Percentiles rank a stretch among this genome's conserved stretches.
Conservation (phyloP, 35 echinoderm and acorn worm genomes). For the Lytechinus variegatus region DNA sequence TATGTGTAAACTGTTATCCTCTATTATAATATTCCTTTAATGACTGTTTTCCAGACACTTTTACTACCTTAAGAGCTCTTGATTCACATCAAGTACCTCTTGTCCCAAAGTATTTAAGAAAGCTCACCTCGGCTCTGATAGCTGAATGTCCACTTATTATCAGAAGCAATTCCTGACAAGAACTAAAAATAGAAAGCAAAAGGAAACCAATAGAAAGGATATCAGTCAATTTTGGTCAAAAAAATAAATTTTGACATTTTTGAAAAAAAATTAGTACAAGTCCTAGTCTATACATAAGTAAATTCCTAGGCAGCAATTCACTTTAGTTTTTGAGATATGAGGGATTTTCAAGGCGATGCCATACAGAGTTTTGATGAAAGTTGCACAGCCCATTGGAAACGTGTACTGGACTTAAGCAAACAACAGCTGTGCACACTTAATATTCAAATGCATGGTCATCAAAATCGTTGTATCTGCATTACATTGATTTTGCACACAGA, state of each 20-base stretch:
- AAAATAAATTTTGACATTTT: neutral
- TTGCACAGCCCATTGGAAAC: no score
- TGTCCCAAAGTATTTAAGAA: neutral
- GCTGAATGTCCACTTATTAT: conserved; percentile 69
- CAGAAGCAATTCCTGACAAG: conserved; percentile 58
- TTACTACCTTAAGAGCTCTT: neutral
- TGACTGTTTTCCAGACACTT: neutral
- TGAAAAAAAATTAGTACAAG: neutral
- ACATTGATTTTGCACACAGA: no score
- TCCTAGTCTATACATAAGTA: neutral
- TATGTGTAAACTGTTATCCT: neutral
- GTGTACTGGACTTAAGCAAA: no score
- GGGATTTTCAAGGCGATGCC: neutral
- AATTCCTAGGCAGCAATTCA: neutral
- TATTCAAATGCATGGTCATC: no score
- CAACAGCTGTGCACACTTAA: no score
- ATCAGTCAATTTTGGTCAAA: neutral
- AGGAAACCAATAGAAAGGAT: neutral
- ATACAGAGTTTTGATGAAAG: neutral
- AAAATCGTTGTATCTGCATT: no score
- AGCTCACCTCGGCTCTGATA: conserved; percentile 44
- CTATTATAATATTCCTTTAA: neutral
- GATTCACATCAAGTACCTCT: neutral
- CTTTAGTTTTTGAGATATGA: neutral
- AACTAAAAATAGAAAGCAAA: conserved; percentile 11